These are phyloP conservation scores for Hydrozoanthus tunicans DNA, from an alignment of 64 coral and sea anemone species.

Conservation along the genomic window DNA sequence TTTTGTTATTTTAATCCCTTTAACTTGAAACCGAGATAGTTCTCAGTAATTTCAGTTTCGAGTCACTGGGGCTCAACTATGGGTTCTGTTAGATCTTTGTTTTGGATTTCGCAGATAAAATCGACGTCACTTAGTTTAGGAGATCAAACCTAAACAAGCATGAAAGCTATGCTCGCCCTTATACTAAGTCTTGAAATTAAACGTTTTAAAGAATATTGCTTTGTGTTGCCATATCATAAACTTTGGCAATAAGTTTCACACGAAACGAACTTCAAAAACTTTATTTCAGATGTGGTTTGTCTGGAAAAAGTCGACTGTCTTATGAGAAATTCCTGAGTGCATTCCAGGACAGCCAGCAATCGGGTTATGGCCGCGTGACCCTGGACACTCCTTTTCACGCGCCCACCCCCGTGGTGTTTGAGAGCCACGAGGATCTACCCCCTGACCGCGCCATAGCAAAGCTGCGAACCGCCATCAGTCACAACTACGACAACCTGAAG, in stretches of 20 bases:
- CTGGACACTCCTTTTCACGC: conserved; percentile 73
- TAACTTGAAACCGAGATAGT: too few relatives aligned
- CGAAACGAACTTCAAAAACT: background rate
- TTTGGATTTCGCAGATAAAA: too few relatives aligned
- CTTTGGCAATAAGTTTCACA: background rate
- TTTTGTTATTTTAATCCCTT: too few relatives aligned
- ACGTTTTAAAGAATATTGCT: too few relatives aligned
- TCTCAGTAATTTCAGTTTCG: too few relatives aligned
- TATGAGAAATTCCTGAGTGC: conserved; percentile 90
- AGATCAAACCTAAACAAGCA: too few relatives aligned
- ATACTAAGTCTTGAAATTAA: too few relatives aligned
- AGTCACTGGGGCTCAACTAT: too few relatives aligned
- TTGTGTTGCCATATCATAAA: background rate
- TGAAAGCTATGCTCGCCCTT: too few relatives aligned
- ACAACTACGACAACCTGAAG: conserved; percentile 75
- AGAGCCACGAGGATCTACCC: conserved; percentile 63
- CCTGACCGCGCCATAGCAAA: conserved; percentile 84
- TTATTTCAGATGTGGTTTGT: conserved; percentile 70
- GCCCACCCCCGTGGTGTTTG: conserved; percentile 65
- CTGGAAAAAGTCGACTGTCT: conserved; percentile 76
- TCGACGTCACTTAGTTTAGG: too few relatives aligned
- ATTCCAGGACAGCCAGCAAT: conserved; percentile 72
- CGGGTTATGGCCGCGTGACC: conserved; percentile 90
- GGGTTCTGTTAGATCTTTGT: too few relatives aligned
- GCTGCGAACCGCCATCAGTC: conserved; percentile 70